phyloP scores from a whole-genome alignment of 2,113 vertebrate genomes.

The Nycticryphes semicollaris region DNA sequence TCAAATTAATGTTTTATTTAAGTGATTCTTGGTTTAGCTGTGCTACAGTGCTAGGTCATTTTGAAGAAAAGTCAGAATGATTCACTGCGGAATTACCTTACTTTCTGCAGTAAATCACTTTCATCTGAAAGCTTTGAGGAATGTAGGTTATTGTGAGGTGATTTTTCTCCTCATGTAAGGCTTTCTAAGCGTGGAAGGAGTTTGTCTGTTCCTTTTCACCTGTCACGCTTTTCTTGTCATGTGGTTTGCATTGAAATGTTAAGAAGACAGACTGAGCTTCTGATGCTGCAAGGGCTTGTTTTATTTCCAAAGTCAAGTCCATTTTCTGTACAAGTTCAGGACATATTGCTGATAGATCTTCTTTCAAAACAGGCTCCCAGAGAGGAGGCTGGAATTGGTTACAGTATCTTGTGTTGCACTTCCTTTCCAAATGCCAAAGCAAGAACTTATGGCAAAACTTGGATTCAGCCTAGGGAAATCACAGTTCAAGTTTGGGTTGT shows the following conservation, averaged over 20 bases:
- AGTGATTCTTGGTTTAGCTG: not conserved
- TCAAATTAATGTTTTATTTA: not conserved
- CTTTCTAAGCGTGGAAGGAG: not conserved
- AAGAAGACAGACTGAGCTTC: not conserved
- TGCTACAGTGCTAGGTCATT: not conserved
- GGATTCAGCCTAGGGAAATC: not conserved
- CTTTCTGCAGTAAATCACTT: slow-evolving; percentile 9
- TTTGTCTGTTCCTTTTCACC: not conserved
- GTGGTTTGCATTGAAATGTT: not conserved
- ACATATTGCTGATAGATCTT: not conserved
- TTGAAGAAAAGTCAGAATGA: not conserved
- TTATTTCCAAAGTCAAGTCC: not conserved
- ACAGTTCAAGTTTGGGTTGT: not conserved
- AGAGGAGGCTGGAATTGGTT: not conserved
- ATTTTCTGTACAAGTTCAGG: not conserved
- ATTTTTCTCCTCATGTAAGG: not conserved
- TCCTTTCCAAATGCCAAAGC: not conserved
- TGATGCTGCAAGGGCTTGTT: not conserved
- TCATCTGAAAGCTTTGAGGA: not conserved
- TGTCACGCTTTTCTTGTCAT: not conserved
- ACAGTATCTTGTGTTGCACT: not conserved
- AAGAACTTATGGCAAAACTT: not conserved
- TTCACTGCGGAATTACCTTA: not conserved
- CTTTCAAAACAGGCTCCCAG: not conserved
- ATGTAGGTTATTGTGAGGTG: not conserved